Evolutionary conservation across 2,797 vertebrate species (phyloP).

Genomic region (Liasis olivaceus): DNA sequence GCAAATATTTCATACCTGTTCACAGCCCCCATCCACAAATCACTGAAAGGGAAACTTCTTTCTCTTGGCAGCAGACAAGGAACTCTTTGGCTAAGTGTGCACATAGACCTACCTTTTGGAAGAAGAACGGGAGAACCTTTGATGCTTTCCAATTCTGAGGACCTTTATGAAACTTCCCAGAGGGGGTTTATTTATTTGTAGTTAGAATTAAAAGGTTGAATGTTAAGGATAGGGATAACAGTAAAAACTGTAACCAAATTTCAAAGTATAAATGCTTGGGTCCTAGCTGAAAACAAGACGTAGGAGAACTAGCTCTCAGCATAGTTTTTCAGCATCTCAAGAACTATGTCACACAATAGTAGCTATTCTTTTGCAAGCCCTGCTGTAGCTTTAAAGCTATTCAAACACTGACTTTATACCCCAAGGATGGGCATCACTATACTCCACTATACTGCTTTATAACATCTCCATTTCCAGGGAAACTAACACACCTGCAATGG

Average conservation of each 20-base stretch:
- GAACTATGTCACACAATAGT: neutral
- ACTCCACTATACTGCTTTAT: neutral
- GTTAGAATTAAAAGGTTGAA: neutral
- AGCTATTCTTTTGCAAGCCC: neutral
- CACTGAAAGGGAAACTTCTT: neutral
- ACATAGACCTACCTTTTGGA: neutral
- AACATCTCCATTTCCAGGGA: conserved; percentile 2
- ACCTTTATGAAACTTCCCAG: neutral
- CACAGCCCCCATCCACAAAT: neutral
- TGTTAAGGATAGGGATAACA: neutral
- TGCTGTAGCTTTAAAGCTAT: neutral
- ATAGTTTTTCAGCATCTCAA: neutral
- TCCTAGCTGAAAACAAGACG: neutral
- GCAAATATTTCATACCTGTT: neutral
- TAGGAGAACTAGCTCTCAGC: neutral
- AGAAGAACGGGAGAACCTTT: neutral
- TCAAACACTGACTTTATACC: neutral
- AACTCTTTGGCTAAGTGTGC: neutral
- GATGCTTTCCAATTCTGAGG: neutral
- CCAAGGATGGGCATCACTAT: neutral
- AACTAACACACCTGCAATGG: neutral
- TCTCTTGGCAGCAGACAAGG: neutral
- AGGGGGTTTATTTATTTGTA: neutral
- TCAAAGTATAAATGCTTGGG: neutral
- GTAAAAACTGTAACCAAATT: neutral